These are phyloP conservation scores for Alviniconcha marisindica DNA, from an alignment of 1,140 invertebrate species.

Conservation along the genomic window DNA sequence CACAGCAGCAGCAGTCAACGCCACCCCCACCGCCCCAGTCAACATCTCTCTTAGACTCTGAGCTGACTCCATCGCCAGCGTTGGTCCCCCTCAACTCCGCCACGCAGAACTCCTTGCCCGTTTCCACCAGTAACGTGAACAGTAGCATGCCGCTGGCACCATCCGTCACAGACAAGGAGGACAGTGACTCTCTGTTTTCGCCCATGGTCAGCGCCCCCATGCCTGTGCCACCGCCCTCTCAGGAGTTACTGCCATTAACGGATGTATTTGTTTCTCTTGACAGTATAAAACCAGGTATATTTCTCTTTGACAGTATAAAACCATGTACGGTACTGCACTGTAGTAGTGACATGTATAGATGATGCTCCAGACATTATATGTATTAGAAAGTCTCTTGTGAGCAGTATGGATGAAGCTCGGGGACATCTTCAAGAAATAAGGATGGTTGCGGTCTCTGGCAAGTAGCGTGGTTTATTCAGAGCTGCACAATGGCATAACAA, in stretches of 20 bases:
- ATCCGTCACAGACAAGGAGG: constrained; percentile 33
- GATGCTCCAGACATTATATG: no score
- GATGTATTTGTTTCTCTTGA: constrained; percentile 87
- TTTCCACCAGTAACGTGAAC: constrained; percentile 12
- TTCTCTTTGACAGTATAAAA: no score
- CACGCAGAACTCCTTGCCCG: not conserved
- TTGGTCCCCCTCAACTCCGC: constrained; percentile 11
- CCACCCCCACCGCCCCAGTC: not conserved
- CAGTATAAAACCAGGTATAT: constrained; percentile 84
- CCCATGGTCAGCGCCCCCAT: constrained; percentile 57
- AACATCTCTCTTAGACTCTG: constrained; percentile 15
- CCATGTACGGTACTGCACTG: no score
- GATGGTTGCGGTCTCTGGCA: no score
- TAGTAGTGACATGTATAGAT: no score
- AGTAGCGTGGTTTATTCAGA: no score
- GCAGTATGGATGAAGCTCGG: no score
- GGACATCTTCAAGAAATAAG: no score
- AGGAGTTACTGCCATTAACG: constrained; percentile 77
- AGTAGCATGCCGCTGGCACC: constrained; percentile 19
- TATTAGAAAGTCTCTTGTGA: no score
- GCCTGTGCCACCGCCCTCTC: constrained; percentile 39
- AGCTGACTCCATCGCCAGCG: not conserved
- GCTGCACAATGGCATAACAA: no score
- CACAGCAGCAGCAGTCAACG: not conserved
- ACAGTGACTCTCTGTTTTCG: constrained; percentile 33